phyloP scores from a whole-genome alignment of 1,140 invertebrate genomes.

The Drosophila sechellia region DNA sequence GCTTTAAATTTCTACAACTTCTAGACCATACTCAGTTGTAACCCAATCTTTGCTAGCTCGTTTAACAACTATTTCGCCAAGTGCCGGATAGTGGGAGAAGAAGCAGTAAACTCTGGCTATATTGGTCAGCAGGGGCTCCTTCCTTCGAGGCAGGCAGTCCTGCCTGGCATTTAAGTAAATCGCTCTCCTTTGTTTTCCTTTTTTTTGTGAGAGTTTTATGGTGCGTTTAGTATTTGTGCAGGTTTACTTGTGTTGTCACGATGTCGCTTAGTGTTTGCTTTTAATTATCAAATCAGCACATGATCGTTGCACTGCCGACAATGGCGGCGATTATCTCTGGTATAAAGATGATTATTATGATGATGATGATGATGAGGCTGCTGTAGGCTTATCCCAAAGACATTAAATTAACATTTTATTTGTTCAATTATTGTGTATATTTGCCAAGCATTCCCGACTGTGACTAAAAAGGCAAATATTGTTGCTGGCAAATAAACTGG shows the following conservation, averaged over 20 bases:
- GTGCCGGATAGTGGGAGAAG: slow-evolving; percentile 1
- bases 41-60: too few species aligned
- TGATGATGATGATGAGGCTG: slow-evolving; percentile 14
- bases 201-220: slow-evolving; percentile 49
- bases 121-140: slow-evolving; percentile 63
- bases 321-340: slow-evolving; percentile 52
- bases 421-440: slow-evolving; percentile 45
- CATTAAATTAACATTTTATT: slow-evolving; percentile 64
- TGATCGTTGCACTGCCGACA: slow-evolving; percentile 70
- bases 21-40: not conserved
- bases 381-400: slow-evolving; percentile 31
- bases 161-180: slow-evolving; percentile 29
- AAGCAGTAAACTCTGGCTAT: slow-evolving; percentile 35
- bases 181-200: slow-evolving; percentile 16
- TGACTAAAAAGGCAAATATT: slow-evolving; percentile 36
- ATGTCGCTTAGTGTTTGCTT: slow-evolving; percentile 71
- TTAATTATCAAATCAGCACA: slow-evolving; percentile 82
- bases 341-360: slow-evolving; percentile 22
- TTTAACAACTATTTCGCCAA: not conserved
- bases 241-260: slow-evolving; percentile 52
- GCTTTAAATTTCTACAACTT: not conserved
- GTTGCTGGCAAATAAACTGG: slow-evolving; percentile 29
- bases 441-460: slow-evolving; percentile 45
- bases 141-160: slow-evolving; percentile 4
- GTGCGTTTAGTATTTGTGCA: slow-evolving; percentile 56